Conservation (phyloP, 92 coral and sea anemone species). For the Epizoanthus scotinus region DNA sequence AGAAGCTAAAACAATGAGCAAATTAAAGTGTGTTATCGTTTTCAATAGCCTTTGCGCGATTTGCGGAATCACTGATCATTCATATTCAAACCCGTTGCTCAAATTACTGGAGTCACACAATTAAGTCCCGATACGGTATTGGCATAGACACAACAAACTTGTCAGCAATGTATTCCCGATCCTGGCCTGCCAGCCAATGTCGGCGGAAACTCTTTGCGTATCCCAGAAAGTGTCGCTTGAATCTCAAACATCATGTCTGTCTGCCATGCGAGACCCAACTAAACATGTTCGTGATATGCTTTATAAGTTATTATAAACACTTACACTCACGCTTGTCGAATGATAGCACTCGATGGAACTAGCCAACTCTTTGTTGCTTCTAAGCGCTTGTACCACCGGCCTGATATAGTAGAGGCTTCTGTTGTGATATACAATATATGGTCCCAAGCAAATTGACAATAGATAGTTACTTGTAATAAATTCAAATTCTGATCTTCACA, state of each 20-base stretch:
- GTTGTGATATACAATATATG: neutral
- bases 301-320: neutral
- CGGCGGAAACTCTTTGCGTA: neutral
- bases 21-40: neutral
- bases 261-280: neutral
- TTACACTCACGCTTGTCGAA: neutral
- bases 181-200: neutral
- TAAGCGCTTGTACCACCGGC: neutral
- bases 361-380: neutral
- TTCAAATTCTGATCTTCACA: neutral
- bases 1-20: neutral
- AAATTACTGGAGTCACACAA: constrained; percentile 2
- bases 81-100: neutral
- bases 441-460: neutral
- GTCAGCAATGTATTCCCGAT: neutral
- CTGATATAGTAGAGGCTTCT: neutral
- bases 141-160: neutral
- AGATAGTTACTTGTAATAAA: neutral
- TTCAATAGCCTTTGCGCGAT: neutral
- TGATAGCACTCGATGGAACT: neutral
- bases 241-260: neutral
- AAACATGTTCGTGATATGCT: neutral
- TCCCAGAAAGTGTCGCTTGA: neutral
- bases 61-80: neutral
- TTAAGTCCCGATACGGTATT: neutral